Conservation (phyloP, 2,797 vertebrate genomes). For the Chelmon rostratus region DNA sequence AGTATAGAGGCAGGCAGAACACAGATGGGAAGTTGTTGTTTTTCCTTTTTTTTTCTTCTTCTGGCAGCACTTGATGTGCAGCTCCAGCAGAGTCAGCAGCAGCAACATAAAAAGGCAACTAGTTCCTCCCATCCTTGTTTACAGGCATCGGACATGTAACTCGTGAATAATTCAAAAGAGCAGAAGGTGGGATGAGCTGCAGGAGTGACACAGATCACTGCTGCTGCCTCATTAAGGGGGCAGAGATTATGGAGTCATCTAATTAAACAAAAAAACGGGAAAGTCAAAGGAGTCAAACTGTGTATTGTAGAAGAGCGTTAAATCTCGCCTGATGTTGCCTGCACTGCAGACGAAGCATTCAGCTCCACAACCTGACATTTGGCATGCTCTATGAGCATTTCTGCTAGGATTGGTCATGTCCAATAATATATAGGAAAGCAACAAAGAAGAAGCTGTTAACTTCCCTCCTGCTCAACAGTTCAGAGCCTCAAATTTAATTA, state of each 20-base stretch:
- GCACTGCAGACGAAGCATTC: neutral
- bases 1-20: slow-evolving; percentile 63
- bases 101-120: slow-evolving; percentile 31
- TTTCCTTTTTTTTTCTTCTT: neutral
- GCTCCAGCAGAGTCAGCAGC: slow-evolving; percentile 42
- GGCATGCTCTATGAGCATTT: neutral
- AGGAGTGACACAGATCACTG: slow-evolving; percentile 30
- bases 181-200: slow-evolving; percentile 44
- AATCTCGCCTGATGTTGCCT: neutral
- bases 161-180: slow-evolving; percentile 68
- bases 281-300: slow-evolving; percentile 34
- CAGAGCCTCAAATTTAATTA: slow-evolving; percentile 59
- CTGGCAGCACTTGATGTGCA: slow-evolving; percentile 32
- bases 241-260: slow-evolving; percentile 21
- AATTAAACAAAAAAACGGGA: slow-evolving; percentile 26
- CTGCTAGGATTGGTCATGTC: neutral
- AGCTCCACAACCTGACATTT: neutral
- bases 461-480: neutral
- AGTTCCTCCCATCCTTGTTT: slow-evolving; percentile 28
- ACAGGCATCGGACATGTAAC: slow-evolving; percentile 45
- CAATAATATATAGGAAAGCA: neutral
- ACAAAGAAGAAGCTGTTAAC: neutral
- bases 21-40: slow-evolving; percentile 59
- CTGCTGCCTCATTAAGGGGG: slow-evolving; percentile 28
- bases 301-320: neutral